These are phyloP conservation scores for Trogon melanurus DNA, from an alignment of 2,113 vertebrate species.

Conservation along the genomic window DNA sequence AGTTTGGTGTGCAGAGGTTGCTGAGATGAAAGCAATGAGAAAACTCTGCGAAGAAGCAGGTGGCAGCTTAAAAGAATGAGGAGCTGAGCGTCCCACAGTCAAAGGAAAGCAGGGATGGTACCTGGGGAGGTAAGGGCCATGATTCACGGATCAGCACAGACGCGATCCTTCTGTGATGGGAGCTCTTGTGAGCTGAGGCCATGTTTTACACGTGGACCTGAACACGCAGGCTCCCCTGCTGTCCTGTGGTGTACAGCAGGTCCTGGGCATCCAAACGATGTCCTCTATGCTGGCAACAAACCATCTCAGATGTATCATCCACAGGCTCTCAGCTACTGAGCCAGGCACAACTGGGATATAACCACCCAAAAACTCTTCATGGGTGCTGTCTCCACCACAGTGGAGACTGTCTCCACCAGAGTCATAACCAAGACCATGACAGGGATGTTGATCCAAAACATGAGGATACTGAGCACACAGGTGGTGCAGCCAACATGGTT, in stretches of 20 bases:
- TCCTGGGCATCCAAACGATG: neutral
- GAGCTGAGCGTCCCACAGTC: neutral
- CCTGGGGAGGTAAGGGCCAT: neutral
- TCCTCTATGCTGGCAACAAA: neutral
- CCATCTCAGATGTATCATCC: neutral
- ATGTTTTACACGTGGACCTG: neutral
- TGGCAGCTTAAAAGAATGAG: neutral
- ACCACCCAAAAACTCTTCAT: neutral
- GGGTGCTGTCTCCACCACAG: neutral
- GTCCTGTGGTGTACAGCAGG: neutral
- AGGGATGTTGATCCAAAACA: neutral
- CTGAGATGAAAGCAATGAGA: neutral
- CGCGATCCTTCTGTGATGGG: neutral
- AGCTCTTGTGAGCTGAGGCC: neutral
- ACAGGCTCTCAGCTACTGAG: neutral
- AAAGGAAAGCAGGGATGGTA: neutral
- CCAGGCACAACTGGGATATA: neutral
- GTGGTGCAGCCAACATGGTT: neutral
- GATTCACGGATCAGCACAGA: neutral
- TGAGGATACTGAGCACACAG: fast-evolving
- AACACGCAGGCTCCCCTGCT: neutral
- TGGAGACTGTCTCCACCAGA: neutral
- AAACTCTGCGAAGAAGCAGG: neutral
- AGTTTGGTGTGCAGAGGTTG: neutral
- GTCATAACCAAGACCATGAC: neutral